A percentile compares a stretch with the other conserved stretches of the same genome.
Evolutionary conservation across 2,113 vertebrate genomes (phyloP).

Genomic region (Platycercus adscitus): DNA sequence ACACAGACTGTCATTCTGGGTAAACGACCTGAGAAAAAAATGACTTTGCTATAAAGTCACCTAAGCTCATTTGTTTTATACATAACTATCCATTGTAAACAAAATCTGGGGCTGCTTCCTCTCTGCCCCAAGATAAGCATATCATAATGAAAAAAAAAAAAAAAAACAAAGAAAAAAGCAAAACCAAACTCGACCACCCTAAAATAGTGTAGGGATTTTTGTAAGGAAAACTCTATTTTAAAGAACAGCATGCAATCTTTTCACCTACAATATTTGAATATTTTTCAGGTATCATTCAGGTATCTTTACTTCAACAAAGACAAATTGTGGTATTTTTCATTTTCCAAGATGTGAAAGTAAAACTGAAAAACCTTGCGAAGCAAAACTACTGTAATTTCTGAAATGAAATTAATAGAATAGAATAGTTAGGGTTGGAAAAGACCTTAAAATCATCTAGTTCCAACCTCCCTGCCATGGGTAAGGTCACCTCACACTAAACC

Average conservation of each 20-base stretch:
- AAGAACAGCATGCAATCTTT: not conserved
- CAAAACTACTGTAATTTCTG: not conserved
- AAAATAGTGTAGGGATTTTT: not conserved
- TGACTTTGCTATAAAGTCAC: not conserved
- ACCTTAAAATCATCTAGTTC: too few relatives aligned
- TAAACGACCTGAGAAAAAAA: constrained; percentile 38
- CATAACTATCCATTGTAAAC: not conserved
- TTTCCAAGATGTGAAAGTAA: not conserved
- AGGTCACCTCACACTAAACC: too few relatives aligned
- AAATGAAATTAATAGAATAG: not conserved
- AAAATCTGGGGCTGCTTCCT: not conserved
- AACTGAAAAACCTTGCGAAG: not conserved
- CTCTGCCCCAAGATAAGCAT: not conserved
- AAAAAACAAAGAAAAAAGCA: not conserved
- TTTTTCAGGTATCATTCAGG: not conserved
- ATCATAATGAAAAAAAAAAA: not conserved
- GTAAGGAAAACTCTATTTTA: not conserved
- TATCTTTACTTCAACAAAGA: not conserved
- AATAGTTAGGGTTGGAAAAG: too few relatives aligned
- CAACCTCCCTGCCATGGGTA: too few relatives aligned
- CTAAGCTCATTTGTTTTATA: not conserved
- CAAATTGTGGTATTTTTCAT: not conserved
- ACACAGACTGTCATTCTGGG: constrained; percentile 40
- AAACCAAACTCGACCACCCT: not conserved
- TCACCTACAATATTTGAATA: not conserved